Evolutionary conservation across 2,113 vertebrate genomes (phyloP).

Genomic region (Phyllostomus hastatus): DNA sequence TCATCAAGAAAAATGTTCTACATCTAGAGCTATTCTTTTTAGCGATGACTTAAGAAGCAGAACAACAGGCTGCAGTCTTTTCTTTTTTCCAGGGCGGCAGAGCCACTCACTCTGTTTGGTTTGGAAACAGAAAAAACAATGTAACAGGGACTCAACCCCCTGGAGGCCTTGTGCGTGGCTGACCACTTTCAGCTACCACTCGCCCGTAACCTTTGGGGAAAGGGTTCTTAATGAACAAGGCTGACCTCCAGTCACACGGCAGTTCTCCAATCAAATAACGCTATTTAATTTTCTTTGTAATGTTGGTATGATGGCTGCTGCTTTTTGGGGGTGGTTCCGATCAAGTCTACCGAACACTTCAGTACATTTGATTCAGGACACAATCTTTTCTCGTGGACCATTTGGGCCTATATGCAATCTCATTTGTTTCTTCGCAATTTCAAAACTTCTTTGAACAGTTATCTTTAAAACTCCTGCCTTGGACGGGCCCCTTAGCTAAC

Average conservation of each 20-base stretch:
- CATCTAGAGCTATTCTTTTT: conserved; percentile 8
- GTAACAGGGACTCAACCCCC: neutral
- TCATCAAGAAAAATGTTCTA: conserved; percentile 36
- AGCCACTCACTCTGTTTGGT: neutral
- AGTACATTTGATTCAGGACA: neutral
- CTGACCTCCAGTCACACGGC: neutral
- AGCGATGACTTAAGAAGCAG: neutral
- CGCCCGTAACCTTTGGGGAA: neutral
- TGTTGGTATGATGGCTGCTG: neutral
- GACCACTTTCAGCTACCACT: neutral
- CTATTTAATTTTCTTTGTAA: neutral
- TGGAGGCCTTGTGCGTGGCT: neutral
- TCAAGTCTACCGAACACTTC: neutral
- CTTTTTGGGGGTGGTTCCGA: neutral
- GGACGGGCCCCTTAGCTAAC: neutral
- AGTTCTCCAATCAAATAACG: neutral
- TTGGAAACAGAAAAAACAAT: neutral
- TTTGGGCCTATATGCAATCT: neutral
- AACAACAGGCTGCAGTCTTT: neutral
- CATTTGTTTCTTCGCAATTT: neutral
- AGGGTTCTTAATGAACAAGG: neutral
- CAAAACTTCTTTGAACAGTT: neutral
- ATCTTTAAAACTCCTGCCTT: neutral
- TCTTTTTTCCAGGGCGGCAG: neutral
- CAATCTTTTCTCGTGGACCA: neutral